Evolutionary conservation across 1,140 invertebrate genomes (phyloP).

Genomic region (Macrostomum lignano): DNA sequence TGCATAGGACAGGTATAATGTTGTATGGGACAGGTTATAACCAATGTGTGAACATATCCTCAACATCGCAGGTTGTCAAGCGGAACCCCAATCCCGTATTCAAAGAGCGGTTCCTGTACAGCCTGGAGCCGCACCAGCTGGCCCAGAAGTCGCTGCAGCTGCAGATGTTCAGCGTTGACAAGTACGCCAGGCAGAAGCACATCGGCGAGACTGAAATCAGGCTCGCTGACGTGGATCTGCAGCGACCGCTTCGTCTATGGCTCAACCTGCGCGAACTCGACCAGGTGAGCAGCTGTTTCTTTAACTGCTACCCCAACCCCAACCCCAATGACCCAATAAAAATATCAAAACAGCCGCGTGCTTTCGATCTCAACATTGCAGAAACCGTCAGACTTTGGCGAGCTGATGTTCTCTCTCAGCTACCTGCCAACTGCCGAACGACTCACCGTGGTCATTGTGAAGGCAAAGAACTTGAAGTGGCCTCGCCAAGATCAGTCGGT

Average conservation of each 20-base stretch:
- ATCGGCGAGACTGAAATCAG: conserved; percentile 37
- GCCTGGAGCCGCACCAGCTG: conserved; percentile 33
- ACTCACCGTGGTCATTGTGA: conserved; percentile 34
- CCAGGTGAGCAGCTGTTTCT: conserved; percentile 30
- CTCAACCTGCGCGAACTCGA: conserved; percentile 35
- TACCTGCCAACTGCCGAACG: conserved; percentile 34
- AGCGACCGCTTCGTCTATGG: conserved; percentile 35
- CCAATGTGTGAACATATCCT: too few relatives aligned
- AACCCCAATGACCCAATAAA: too few relatives aligned
- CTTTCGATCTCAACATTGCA: conserved; percentile 9
- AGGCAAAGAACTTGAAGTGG: conserved; percentile 31
- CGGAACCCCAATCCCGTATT: conserved; percentile 39
- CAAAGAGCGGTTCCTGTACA: conserved; percentile 44
- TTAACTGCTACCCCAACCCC: too few relatives aligned
- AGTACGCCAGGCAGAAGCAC: conserved; percentile 34
- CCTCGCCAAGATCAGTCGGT: too few relatives aligned
- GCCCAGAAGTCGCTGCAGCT: conserved; percentile 29
- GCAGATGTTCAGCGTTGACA: conserved; percentile 36
- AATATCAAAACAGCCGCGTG: too few relatives aligned
- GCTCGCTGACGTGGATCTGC: conserved; percentile 33
- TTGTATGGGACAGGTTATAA: too few relatives aligned
- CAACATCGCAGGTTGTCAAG: conserved; percentile 32
- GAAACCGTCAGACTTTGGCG: conserved; percentile 29
- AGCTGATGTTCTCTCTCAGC: conserved; percentile 34
- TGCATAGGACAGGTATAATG: too few relatives aligned